Conservation (phyloP, 2,888 invertebrate genomes). For the Cosmia pyralina region DNA sequence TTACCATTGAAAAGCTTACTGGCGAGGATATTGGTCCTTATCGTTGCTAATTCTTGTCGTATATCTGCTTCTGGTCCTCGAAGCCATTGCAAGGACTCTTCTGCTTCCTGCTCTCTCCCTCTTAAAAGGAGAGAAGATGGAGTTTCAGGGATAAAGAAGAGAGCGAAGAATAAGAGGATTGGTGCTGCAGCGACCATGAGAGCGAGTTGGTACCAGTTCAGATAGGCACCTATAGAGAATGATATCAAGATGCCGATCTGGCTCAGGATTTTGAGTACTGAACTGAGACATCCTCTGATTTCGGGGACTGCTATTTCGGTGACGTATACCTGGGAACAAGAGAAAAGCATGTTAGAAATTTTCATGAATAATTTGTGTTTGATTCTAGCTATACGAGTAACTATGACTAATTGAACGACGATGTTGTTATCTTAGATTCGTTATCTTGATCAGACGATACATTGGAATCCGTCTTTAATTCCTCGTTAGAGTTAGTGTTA, state of each 20-base stretch:
- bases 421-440: constrained; percentile 32
- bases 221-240: constrained; percentile 94
- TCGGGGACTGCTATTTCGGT: constrained; percentile 97
- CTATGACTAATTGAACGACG: constrained; percentile 10
- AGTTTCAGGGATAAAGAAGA: constrained; percentile 96
- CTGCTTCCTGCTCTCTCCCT: constrained; percentile 94
- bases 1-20: constrained; percentile 83
- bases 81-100: constrained; percentile 94
- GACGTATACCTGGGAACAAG: constrained; percentile 93
- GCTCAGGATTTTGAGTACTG: constrained; percentile 95
- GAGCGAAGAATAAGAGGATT: constrained; percentile 93
- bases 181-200: constrained; percentile 94
- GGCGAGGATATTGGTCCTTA: constrained; percentile 92
- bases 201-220: constrained; percentile 96
- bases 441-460: constrained; percentile 29
- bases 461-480: constrained; percentile 23
- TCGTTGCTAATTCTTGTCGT: constrained; percentile 92
- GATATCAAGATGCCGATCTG: constrained; percentile 96
- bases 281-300: constrained; percentile 95
- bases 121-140: constrained; percentile 95
- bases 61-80: constrained; percentile 94
- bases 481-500: constrained; percentile 3
- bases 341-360: constrained; percentile 44
- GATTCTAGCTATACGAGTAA: constrained; percentile 1
- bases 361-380: constrained; percentile 11